Evolutionary conservation across 2,113 vertebrate species (phyloP).

Genomic region (Columba livia): DNA sequence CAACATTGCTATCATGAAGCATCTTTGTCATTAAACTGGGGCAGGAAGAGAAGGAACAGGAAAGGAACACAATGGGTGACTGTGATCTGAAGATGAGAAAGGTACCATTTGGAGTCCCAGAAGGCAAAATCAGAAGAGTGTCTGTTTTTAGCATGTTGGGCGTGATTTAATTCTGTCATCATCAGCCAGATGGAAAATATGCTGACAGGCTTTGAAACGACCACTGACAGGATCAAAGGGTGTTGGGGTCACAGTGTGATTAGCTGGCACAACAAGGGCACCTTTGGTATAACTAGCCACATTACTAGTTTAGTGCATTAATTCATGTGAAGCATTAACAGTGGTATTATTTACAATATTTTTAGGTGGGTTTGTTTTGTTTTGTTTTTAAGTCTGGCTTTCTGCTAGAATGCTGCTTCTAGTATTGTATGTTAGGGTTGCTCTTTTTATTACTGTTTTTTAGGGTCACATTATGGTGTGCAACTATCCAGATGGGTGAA

Average conservation of each 20-base stretch:
- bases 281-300: neutral
- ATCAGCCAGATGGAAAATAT: slow-evolving; percentile 79
- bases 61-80: slow-evolving; percentile 77
- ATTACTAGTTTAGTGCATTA: neutral
- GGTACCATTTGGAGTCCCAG: slow-evolving; percentile 55
- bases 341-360: neutral
- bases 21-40: slow-evolving; percentile 76
- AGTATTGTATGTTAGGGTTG: neutral
- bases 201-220: slow-evolving; percentile 71
- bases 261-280: slow-evolving; percentile 47
- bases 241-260: slow-evolving; percentile 64
- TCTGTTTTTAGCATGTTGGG: slow-evolving; percentile 49
- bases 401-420: neutral
- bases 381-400: neutral
- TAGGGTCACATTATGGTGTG: slow-evolving; percentile 5
- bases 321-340: neutral
- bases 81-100: slow-evolving; percentile 66
- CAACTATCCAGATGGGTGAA: neutral
- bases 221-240: slow-evolving; percentile 69
- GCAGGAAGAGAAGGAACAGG: slow-evolving; percentile 58
- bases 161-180: slow-evolving; percentile 69
- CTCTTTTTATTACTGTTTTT: neutral
- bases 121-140: slow-evolving; percentile 73
- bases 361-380: neutral
- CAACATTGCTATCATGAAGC: slow-evolving; percentile 70